These are phyloP conservation scores for Laspeyria flexula DNA, from an alignment of 2,888 invertebrate genomes.

Conservation along the genomic window DNA sequence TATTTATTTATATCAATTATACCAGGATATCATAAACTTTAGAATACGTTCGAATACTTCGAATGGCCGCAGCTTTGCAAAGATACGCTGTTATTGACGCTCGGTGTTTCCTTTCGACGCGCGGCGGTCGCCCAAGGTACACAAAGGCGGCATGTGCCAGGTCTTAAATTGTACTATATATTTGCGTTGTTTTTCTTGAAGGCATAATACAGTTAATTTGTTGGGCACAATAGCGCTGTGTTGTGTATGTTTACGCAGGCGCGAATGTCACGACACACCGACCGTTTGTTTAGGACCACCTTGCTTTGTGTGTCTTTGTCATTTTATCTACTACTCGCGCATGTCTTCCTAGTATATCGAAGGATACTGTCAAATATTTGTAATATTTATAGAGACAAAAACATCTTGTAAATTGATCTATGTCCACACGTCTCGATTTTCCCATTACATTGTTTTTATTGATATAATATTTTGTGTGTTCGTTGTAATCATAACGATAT, in stretches of 20 bases:
- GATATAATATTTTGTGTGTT: too few relatives aligned
- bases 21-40: too few relatives aligned
- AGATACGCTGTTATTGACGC: neutral
- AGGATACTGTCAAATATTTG: neutral
- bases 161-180: conserved; percentile 8
- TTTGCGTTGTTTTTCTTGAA: conserved; percentile 28
- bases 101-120: neutral
- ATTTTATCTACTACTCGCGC: conserved; percentile 43
- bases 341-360: conserved; percentile 36
- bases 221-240: conserved; percentile 28
- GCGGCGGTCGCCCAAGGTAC: neutral
- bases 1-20: too few relatives aligned
- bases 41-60: too few relatives aligned
- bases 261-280: conserved; percentile 21
- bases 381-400: neutral
- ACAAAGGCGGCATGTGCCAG: conserved; percentile 1
- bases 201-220: conserved; percentile 38
- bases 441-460: neutral
- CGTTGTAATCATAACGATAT: too few relatives aligned
- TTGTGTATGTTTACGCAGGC: conserved; percentile 36
- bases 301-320: conserved; percentile 50
- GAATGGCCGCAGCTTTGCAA: too few relatives aligned
- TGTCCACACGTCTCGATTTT: neutral
- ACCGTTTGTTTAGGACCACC: conserved; percentile 42
- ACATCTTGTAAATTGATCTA: neutral